Evolutionary conservation across 2,888 invertebrate genomes (phyloP), one percentile per base, ranked within the genome.

Genomic region (Heteromyza rotundicornis): DNA sequence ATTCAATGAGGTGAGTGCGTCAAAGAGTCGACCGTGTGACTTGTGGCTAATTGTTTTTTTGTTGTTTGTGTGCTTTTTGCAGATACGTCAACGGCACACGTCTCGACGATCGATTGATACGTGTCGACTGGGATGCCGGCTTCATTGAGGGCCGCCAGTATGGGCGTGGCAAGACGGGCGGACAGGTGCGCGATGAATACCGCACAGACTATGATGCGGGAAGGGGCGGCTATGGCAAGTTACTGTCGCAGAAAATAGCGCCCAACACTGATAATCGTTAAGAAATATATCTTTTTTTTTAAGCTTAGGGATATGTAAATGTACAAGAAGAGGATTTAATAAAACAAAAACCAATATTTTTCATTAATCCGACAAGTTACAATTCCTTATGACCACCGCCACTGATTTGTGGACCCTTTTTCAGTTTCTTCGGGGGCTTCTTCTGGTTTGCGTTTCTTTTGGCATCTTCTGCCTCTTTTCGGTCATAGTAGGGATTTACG

Each of bases 91-190:
- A 98, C 85, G 97, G 97, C 1, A 98, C 98, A 0, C 87, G 97
- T 70, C 85, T 99, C 56, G 99, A 99, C 84, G 99, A 99, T 80
- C 88, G 99, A 78, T 92, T 98, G 66, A 94, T 99, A 51, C 88
- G 99, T 75, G 95, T 96, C 60, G 99, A 99, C 84, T 99, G 98
- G 98, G 99, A 99, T 84, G 98, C 98, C 32, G 99, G 99, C 1
- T 99, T 99, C 83, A 89, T 94, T 66, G 99, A 99, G 85, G 99
- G 99, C 1, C 86, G 99, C 70, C 99, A 99, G 81, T 99, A 94
- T 85, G 99, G 99, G 24, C 87, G 99, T 70, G 99, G 99, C 58
- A 97, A 96, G 85, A 94, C 94, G 74, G 99, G 99, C 59, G 99
- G 99, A 76, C 98, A 98, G 89, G 98, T 98, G 2, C 89, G 98